phyloP scores from a whole-genome alignment of 1,140 invertebrate species.

The Drosophila suzukii region DNA sequence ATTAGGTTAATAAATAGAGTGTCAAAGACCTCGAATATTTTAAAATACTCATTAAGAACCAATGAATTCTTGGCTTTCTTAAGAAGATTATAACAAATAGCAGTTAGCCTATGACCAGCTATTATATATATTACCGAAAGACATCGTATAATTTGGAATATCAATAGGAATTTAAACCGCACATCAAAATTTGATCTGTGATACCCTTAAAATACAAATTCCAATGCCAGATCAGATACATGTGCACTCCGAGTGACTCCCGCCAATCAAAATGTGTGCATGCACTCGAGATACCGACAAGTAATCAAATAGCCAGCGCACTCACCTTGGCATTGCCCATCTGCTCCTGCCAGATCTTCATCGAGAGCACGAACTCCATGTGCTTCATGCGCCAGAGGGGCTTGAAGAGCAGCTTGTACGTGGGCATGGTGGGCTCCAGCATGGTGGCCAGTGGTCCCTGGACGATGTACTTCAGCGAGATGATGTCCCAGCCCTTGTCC shows the following conservation, averaged over 20 bases:
- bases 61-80: too few species aligned
- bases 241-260: not conserved
- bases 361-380: conserved; percentile 95
- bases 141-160: too few species aligned
- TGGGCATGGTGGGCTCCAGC: conserved; percentile 93
- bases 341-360: conserved; percentile 94
- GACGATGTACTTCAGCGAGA: conserved; percentile 96
- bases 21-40: not conserved
- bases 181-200: too few species aligned
- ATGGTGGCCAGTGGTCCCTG: conserved; percentile 97
- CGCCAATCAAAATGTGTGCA: conserved; percentile 8
- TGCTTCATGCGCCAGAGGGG: conserved; percentile 97
- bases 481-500: conserved; percentile 98
- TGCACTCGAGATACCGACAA: conserved; percentile 12
- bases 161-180: too few species aligned
- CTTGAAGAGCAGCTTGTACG: conserved; percentile 95
- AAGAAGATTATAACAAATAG: not conserved
- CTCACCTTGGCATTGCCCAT: conserved; percentile 90
- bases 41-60: not conserved
- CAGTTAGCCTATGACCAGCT: too few species aligned
- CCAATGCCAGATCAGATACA: not conserved
- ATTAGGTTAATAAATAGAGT: not conserved
- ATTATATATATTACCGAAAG: too few species aligned
- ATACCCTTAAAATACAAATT: not conserved
- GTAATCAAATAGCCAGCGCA: not conserved